Conservation (phyloP, 1,140 invertebrate species). For the Drosophila rhopaloa region DNA sequence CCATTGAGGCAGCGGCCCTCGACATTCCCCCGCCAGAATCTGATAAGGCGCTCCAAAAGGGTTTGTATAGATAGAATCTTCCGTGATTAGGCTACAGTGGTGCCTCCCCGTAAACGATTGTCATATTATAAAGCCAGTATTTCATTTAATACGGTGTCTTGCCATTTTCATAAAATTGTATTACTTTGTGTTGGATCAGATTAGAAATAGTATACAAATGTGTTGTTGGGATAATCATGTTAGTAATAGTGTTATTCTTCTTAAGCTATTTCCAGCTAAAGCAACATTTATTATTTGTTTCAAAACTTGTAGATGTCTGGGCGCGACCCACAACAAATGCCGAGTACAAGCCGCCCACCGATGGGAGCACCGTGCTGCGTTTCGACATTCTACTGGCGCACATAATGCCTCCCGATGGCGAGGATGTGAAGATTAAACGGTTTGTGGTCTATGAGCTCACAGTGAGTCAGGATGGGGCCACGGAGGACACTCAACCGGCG, state of each 20-base stretch:
- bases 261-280: too few species aligned
- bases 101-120: background rate
- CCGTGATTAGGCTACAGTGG: background rate
- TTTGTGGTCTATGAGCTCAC: constrained; percentile 88
- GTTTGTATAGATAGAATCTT: constrained; percentile 19
- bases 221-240: too few species aligned
- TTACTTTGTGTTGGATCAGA: too few species aligned
- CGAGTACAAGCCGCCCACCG: constrained; percentile 40
- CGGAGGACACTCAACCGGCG: constrained; percentile 86
- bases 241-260: too few species aligned
- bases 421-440: constrained; percentile 86
- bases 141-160: too few species aligned
- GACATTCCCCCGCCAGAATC: constrained; percentile 52
- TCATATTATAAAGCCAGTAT: background rate
- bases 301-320: constrained; percentile 62
- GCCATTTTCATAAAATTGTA: too few species aligned
- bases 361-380: constrained; percentile 65
- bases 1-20: constrained; percentile 72
- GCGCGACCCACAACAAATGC: constrained; percentile 42
- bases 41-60: constrained; percentile 55
- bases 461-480: constrained; percentile 85
- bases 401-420: constrained; percentile 82
- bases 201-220: too few species aligned
- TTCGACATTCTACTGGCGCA: constrained; percentile 86
- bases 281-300: background rate